Evolutionary conservation across 2,113 vertebrate genomes (phyloP).

Genomic region (Channa maculata): DNA sequence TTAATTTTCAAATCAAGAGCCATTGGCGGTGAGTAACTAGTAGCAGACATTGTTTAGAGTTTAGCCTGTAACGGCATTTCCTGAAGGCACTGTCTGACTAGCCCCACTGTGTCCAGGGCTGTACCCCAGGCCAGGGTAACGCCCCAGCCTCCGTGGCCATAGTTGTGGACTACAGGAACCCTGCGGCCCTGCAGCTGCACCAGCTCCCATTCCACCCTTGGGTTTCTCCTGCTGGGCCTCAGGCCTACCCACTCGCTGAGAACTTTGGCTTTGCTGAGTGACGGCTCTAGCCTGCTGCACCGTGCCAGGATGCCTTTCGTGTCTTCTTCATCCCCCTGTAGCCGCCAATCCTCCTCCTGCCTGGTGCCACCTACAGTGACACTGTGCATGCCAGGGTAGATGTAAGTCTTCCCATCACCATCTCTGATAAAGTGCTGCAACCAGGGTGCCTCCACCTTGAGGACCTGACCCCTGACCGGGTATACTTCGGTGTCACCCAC

Average conservation of each 20-base stretch:
- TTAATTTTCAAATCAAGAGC: background rate
- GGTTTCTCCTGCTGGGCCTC: conserved; percentile 83
- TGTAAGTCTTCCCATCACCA: conserved; percentile 85
- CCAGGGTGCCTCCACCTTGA: conserved; percentile 91
- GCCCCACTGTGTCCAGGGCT: conserved; percentile 83
- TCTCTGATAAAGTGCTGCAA: conserved; percentile 91
- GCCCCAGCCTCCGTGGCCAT: conserved; percentile 90
- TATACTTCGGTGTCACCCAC: conserved; percentile 80
- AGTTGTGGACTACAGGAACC: conserved; percentile 91
- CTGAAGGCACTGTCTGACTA: conserved; percentile 83
- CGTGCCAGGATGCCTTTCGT: conserved; percentile 85
- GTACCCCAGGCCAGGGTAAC: conserved; percentile 90
- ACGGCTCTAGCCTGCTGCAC: conserved; percentile 88
- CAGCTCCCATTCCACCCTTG: conserved; percentile 86
- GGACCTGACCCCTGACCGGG: conserved; percentile 90
- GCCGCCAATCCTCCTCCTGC: conserved; percentile 85
- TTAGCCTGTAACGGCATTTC: conserved; percentile 65
- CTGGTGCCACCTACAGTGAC: conserved; percentile 90
- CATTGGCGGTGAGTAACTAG: background rate
- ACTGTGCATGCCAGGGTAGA: conserved; percentile 87
- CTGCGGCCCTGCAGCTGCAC: conserved; percentile 59
- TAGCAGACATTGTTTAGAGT: conserved; percentile 57
- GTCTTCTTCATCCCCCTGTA: conserved; percentile 77
- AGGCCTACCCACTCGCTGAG: conserved; percentile 86
- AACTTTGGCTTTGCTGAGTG: conserved; percentile 78